Conservation (phyloP, 2,797 vertebrate genomes). For the Geotrypetes seraphini region DNA sequence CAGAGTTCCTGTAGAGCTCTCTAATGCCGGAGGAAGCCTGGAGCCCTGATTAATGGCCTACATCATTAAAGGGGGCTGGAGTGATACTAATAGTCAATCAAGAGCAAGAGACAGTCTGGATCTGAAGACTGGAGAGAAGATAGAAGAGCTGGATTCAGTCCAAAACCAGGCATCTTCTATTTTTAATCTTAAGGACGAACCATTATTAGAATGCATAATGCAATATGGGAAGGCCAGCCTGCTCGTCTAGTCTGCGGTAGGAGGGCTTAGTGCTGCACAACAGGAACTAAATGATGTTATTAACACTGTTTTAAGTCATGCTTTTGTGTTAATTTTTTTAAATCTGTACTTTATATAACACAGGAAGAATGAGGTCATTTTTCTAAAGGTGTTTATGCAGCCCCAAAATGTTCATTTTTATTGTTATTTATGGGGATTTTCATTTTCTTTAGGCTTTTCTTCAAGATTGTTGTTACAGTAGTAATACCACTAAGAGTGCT, state of each 20-base stretch:
- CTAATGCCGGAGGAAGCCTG: too few species aligned
- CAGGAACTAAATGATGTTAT: too few species aligned
- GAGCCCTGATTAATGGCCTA: constrained; percentile 8
- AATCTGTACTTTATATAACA: too few species aligned
- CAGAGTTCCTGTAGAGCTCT: not conserved
- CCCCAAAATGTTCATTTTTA: too few species aligned
- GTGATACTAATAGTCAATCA: constrained; percentile 1
- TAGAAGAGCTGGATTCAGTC: not conserved
- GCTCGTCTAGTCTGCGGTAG: not conserved
- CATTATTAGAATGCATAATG: not conserved
- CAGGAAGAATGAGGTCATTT: too few species aligned
- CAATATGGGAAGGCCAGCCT: not conserved
- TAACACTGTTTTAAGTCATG: too few species aligned
- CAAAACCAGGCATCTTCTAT: not conserved
- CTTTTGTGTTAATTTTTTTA: too few species aligned
- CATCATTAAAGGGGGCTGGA: constrained; percentile 1
- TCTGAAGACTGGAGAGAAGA: not conserved
- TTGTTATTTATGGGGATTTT: too few species aligned
- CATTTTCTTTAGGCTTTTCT: too few species aligned
- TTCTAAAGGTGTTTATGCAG: too few species aligned
- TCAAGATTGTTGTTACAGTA: too few species aligned
- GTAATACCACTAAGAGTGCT: too few species aligned
- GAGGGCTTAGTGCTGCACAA: fast-evolving
- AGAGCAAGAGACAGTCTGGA: not conserved
- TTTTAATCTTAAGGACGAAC: not conserved